Percentiles rank a stretch among this genome's conserved stretches.
These are phyloP conservation scores for Pheosia tremula DNA, from an alignment of 2,888 invertebrate species.

Conservation along the genomic window DNA sequence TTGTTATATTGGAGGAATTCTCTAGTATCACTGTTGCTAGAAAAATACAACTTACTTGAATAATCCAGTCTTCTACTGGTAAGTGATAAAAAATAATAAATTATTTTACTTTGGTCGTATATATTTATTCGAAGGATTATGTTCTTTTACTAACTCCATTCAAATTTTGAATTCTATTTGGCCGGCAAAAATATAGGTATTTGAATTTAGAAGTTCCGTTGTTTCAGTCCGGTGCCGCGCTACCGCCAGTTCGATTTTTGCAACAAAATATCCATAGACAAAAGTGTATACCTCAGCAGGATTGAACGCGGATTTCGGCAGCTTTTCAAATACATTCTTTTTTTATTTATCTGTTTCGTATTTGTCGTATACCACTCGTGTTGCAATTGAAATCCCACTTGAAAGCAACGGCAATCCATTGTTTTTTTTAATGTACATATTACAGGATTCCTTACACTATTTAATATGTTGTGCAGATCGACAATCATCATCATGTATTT, in stretches of 20 bases:
- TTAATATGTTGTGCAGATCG: not conserved
- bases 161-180: slow-evolving; percentile 7
- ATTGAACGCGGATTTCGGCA: slow-evolving; percentile 13
- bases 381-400: not conserved
- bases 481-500: not conserved
- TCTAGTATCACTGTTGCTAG: too few species aligned
- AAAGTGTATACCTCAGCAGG: slow-evolving; percentile 9
- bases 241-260: not conserved
- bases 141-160: not conserved
- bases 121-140: not conserved
- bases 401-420: not conserved
- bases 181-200: slow-evolving; percentile 11
- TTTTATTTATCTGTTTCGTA: not conserved
- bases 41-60: too few species aligned
- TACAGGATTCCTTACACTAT: not conserved
- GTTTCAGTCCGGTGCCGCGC: not conserved
- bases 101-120: too few species aligned
- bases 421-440: not conserved
- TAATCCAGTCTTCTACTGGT: too few species aligned
- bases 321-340: slow-evolving; percentile 1
- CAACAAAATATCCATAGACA: not conserved
- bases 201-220: slow-evolving; percentile 21
- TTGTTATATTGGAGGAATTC: too few species aligned
- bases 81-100: too few species aligned
- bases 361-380: not conserved